Conservation (phyloP, 2,888 invertebrate species). For the Chromoteleia sp. region DNA sequence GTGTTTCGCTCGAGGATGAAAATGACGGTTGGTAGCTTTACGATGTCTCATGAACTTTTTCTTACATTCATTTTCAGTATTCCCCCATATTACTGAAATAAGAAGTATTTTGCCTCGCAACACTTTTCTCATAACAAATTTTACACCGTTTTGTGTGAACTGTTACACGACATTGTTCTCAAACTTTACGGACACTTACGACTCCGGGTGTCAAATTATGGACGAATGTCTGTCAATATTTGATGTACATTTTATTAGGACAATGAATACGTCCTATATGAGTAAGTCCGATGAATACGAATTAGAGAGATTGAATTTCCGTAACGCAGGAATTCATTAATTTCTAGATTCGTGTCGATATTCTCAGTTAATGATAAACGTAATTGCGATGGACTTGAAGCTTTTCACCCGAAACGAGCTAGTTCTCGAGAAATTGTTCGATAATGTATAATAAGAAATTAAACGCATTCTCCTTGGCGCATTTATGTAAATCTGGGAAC, state of each 20-base stretch:
- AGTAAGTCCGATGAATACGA: neutral
- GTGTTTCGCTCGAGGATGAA: conserved; percentile 40
- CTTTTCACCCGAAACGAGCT: too few relatives aligned
- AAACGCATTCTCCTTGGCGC: conserved; percentile 2
- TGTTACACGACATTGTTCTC: conserved; percentile 3
- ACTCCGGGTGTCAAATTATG: neutral
- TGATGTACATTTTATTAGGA: neutral
- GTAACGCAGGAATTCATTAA: neutral
- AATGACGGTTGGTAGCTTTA: conserved; percentile 39
- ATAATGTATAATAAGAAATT: too few relatives aligned
- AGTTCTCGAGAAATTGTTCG: too few relatives aligned
- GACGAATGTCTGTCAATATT: neutral
- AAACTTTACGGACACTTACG: conserved; percentile 1
- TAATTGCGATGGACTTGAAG: too few relatives aligned
- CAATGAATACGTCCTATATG: too few relatives aligned
- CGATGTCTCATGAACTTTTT: conserved; percentile 33
- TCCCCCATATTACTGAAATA: conserved; percentile 17
- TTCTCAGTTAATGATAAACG: too few relatives aligned
- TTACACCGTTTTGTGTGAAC: conserved; percentile 14
- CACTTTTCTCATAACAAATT: conserved; percentile 15
- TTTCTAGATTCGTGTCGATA: too few relatives aligned
- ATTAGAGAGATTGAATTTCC: neutral
- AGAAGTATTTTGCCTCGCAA: neutral
- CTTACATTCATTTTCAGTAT: conserved; percentile 25
- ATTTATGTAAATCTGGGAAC: conserved; percentile 15